Evolutionary conservation across 2,113 vertebrate species (phyloP), one percentile per base, ranked within the genome.

Genomic region (Heterocephalus glaber): DNA sequence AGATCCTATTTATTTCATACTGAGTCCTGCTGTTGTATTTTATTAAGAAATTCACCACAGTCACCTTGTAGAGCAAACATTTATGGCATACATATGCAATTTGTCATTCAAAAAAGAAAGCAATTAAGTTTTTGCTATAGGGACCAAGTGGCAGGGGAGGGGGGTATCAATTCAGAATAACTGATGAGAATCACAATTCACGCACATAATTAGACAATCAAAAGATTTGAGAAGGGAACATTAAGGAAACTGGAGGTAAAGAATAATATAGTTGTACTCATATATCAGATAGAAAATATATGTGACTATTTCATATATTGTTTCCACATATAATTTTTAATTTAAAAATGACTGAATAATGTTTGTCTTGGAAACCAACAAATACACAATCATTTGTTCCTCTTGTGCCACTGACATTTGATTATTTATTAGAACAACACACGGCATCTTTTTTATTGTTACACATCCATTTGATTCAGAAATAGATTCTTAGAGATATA

Each of bases 1-100:
- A 24, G 74, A 83, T 74, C 66, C 93, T 96, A 92, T 87, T 95
- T 95, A 95, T 90, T 97, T 94, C 80, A 80, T 13, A 41, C 24
- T 84, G 61, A 60, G 38, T 66, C 66, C 49, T 63, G 17, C 35
- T 89, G 7, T 68, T 96, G 65, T 87, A 24, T 83, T 84, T 89
- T 54, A 80, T 38, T 82, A 92, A 92, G 63, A 90, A 66, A 86
- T 65, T 76, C 44, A 87, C 79, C 72, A 82, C 2, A 83, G 7
- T 88, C 38, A 80, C 44, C n/a, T 86, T 63, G 54, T 1, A 91
- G 82, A 89, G 41, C 60, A 89, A 86, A 86, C 56, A 86, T 89
- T 86, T 66, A 84, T 63, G 86, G 38, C 74, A 65, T 72, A 49
- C 7, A 60, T 38, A 38, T 16, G 28, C 58, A 86, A 88, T 47